Evolutionary conservation across 64 coral and sea anemone species (phyloP).

Genomic region (Montipora cactus): DNA sequence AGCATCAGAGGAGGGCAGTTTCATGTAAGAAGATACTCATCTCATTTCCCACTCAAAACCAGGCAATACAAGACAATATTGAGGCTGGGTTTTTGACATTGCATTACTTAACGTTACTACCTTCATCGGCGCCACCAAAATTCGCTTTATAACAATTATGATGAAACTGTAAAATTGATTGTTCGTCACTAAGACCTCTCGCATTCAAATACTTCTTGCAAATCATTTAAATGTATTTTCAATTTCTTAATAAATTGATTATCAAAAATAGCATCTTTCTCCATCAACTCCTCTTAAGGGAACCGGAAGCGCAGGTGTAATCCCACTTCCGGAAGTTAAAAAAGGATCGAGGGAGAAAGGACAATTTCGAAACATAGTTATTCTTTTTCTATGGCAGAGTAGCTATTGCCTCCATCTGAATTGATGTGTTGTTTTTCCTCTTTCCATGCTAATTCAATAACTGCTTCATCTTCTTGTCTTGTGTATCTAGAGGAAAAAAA

Average conservation of each 20-base stretch:
- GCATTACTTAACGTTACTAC: too few species aligned
- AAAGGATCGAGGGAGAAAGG: not conserved
- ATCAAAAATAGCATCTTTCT: not conserved
- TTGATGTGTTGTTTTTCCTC: constrained; percentile 54
- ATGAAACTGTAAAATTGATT: too few species aligned
- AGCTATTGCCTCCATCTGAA: constrained; percentile 32
- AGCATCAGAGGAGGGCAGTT: too few species aligned
- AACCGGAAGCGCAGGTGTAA: not conserved
- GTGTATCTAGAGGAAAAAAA: not conserved
- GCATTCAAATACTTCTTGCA: not conserved
- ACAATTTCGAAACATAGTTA: not conserved
- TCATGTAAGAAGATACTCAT: too few species aligned
- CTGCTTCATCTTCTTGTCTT: constrained; percentile 62
- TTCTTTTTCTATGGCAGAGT: constrained; percentile 43
- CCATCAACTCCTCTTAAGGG: not conserved
- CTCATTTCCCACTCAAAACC: too few species aligned
- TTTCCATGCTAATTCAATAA: constrained; percentile 64
- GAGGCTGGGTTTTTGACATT: too few species aligned
- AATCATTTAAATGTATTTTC: not conserved
- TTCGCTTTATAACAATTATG: too few species aligned
- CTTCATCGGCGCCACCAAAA: too few species aligned
- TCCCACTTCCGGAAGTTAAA: too few species aligned
- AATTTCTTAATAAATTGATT: not conserved
- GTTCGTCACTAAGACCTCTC: not conserved
- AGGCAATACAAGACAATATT: too few species aligned